Percentiles rank a stretch among this genome's conserved stretches.
Conservation (phyloP, 2,797 vertebrate genomes). For the Ibycter americanus region DNA sequence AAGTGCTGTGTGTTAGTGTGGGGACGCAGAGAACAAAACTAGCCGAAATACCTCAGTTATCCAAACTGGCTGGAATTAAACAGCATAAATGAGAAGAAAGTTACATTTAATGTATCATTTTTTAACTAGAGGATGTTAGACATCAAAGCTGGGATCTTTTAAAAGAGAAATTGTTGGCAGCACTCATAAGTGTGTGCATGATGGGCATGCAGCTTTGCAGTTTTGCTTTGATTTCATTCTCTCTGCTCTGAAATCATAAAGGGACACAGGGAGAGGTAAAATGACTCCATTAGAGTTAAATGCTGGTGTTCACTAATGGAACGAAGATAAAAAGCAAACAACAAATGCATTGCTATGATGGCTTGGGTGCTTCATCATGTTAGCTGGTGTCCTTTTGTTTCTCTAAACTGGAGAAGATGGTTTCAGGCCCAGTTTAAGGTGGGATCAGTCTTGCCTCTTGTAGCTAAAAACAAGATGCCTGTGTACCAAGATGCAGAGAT, state of each 20-base stretch:
- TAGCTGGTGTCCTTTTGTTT: not conserved
- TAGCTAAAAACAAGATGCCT: not conserved
- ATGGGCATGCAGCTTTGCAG: not conserved
- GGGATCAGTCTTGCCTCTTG: not conserved
- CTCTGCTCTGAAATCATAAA: not conserved
- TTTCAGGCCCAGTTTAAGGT: not conserved
- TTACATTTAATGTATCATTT: not conserved
- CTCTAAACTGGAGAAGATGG: not conserved
- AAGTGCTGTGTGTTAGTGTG: not conserved
- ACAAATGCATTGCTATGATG: not conserved
- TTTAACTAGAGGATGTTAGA: not conserved
- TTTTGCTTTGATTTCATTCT: slow-evolving; percentile 6
- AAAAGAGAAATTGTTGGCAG: not conserved
- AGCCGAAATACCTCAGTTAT: not conserved
- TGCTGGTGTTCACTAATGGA: not conserved
- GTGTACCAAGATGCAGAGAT: accelerated
- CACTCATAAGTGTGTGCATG: not conserved
- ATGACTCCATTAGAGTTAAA: not conserved
- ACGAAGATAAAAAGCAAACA: not conserved
- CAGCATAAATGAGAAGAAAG: not conserved
- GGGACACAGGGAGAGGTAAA: not conserved
- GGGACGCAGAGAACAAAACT: not conserved
- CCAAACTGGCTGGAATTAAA: slow-evolving; percentile 1
- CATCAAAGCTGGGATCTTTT: not conserved
- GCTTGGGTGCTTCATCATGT: not conserved